Conservation (phyloP, 2,113 vertebrate species). For the Solenodon paradoxus region DNA sequence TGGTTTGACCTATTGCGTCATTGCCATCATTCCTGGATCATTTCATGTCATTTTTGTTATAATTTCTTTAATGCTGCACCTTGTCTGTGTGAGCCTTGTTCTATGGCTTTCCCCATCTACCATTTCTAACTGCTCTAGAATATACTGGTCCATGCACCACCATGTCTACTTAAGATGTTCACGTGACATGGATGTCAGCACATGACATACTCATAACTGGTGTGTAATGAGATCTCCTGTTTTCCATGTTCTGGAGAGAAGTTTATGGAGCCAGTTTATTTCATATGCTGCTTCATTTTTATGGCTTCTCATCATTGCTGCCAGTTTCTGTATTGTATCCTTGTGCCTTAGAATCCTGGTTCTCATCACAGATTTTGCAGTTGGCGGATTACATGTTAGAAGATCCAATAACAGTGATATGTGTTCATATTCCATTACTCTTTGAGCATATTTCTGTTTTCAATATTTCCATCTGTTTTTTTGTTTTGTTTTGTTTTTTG, state of each 20-base stretch:
- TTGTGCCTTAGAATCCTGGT: neutral
- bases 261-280: neutral
- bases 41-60: neutral
- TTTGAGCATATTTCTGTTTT: slow-evolving; percentile 28
- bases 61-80: neutral
- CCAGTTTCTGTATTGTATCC: neutral
- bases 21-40: neutral
- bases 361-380: neutral
- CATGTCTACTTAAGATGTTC: neutral
- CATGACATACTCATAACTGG: neutral
- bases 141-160: neutral
- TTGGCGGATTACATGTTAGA: neutral
- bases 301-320: neutral
- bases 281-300: neutral
- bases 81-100: neutral
- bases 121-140: neutral
- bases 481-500: neutral
- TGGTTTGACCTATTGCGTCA: neutral
- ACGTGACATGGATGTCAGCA: neutral
- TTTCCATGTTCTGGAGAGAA: neutral
- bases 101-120: neutral
- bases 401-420: neutral
- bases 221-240: neutral
- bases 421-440: neutral
- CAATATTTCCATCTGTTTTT: neutral